Evolutionary conservation across 2,797 vertebrate genomes (phyloP).

Genomic region (Spondyliosoma cantharus): DNA sequence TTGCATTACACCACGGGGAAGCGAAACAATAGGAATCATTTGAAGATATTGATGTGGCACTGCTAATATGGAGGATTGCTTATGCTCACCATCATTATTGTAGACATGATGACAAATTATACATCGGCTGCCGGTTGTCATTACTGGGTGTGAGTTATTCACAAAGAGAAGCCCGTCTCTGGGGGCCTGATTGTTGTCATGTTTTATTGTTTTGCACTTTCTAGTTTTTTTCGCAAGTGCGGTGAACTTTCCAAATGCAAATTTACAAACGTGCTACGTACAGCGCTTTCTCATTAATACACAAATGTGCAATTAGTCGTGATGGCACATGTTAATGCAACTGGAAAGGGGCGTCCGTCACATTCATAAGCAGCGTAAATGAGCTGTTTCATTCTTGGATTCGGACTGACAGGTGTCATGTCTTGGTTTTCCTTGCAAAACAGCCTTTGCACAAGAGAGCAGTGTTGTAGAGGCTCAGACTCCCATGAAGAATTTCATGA

Average conservation of each 20-base stretch:
- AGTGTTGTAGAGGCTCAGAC: not conserved
- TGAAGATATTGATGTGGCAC: slow-evolving; percentile 51
- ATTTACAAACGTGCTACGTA: not conserved
- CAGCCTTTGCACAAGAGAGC: not conserved
- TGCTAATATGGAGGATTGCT: slow-evolving; percentile 53
- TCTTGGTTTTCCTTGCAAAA: not conserved
- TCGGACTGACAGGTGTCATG: not conserved
- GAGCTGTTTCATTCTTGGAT: not conserved
- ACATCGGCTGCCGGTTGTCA: slow-evolving; percentile 26
- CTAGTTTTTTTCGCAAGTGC: not conserved
- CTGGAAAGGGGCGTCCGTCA: not conserved
- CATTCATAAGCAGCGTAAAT: not conserved
- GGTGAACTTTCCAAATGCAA: slow-evolving; percentile 15
- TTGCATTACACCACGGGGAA: slow-evolving; percentile 53
- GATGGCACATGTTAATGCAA: not conserved
- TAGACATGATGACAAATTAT: slow-evolving; percentile 58
- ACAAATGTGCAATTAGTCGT: not conserved
- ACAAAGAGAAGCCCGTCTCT: slow-evolving; percentile 18
- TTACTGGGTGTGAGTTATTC: slow-evolving; percentile 45
- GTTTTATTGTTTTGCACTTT: slow-evolving; percentile 33
- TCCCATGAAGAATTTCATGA: not conserved
- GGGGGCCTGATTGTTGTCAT: slow-evolving; percentile 30
- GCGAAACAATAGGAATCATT: slow-evolving; percentile 61
- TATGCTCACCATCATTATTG: slow-evolving; percentile 46
- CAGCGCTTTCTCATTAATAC: not conserved